Conservation (phyloP, 2,113 vertebrate species). For the Pachyramphus minor region DNA sequence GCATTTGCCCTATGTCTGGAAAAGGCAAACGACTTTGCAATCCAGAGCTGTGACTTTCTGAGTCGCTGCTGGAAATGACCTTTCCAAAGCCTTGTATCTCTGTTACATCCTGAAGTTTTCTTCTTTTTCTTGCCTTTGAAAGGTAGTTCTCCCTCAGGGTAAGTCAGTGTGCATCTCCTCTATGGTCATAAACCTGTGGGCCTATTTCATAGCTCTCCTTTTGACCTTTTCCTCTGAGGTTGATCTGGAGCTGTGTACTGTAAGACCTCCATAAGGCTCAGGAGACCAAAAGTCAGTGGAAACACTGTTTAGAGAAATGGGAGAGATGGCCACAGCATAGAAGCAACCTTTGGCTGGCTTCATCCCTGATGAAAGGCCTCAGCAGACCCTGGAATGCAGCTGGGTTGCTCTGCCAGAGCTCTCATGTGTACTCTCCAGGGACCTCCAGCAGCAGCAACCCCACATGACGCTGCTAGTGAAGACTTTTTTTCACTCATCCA, state of each 20-base stretch:
- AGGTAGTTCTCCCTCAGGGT: background rate
- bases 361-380: background rate
- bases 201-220: background rate
- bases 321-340: background rate
- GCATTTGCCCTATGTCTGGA: background rate
- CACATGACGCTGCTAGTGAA: background rate
- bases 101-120: background rate
- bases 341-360: background rate
- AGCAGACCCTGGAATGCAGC: background rate
- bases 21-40: background rate
- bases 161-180: background rate
- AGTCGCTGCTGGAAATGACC: background rate
- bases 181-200: background rate
- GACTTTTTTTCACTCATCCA: background rate
- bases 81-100: background rate
- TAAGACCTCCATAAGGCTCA: background rate
- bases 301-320: background rate
- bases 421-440: background rate
- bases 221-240: background rate
- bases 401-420: background rate
- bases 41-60: background rate
- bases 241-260: background rate
- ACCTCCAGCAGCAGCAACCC: background rate
- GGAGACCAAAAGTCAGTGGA: background rate
- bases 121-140: background rate